Percentiles rank a stretch among this genome's conserved stretches.
phyloP scores from a whole-genome alignment of 2,888 invertebrate species.

The Opisthograptis luteolata region DNA sequence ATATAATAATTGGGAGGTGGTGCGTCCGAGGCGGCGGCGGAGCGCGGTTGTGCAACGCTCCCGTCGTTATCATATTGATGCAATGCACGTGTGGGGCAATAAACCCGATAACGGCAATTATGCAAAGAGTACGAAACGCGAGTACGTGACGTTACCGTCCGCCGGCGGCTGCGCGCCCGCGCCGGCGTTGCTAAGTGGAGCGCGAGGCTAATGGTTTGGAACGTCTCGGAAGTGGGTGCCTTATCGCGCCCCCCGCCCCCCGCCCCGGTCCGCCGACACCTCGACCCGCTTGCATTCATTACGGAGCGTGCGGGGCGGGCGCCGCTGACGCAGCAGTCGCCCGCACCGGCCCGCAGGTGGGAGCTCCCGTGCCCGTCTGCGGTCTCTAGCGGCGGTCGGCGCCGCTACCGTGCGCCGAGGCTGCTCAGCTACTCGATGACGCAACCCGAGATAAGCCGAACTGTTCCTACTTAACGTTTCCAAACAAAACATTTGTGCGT shows the following conservation, averaged over 20 bases:
- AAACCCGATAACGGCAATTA: conserved; percentile 32
- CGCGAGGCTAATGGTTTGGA: conserved; percentile 73
- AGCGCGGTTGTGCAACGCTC: conserved; percentile 26
- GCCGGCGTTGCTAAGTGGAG: conserved; percentile 47
- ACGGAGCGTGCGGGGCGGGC: conserved; percentile 24
- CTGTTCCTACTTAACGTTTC: conserved; percentile 8
- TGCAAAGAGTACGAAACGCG: conserved; percentile 25
- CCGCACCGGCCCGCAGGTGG: background rate
- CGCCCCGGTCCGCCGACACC: conserved; percentile 33
- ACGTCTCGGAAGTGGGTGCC: conserved; percentile 70
- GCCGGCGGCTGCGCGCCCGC: background rate
- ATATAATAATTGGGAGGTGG: too few relatives aligned
- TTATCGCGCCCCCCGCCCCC: conserved; percentile 50
- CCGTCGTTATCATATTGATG: conserved; percentile 20
- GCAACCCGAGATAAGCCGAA: conserved; percentile 17
- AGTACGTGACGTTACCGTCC: conserved; percentile 19
- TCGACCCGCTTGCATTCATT: conserved; percentile 64
- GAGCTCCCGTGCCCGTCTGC: background rate
- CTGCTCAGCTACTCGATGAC: conserved; percentile 9
- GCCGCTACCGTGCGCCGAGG: background rate
- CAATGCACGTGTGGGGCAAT: conserved; percentile 32
- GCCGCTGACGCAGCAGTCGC: conserved; percentile 11
- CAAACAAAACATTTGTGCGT: conserved; percentile 9
- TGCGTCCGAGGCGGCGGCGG: too few relatives aligned
- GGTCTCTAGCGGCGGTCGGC: too few relatives aligned